Evolutionary conservation across 37 sponge, comb jelly and placozoan genomes (phyloP).

Genomic region (Agelas oroides): DNA sequence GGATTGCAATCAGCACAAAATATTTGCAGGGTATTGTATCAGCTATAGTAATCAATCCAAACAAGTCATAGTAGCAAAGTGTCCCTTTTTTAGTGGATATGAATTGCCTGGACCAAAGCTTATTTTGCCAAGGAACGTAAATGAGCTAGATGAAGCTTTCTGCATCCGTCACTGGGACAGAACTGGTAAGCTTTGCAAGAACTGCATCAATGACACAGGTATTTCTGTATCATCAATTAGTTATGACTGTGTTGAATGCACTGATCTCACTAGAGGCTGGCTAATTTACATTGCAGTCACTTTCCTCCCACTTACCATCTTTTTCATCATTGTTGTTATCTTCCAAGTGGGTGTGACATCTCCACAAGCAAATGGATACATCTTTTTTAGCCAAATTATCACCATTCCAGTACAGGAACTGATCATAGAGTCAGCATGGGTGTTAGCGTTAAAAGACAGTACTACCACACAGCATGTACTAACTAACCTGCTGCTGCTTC

Average conservation of each 20-base stretch:
- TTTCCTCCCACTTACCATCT: background rate
- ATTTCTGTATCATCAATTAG: slow-evolving; percentile 13
- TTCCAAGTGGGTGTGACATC: slow-evolving; percentile 45
- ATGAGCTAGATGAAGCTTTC: slow-evolving; percentile 10
- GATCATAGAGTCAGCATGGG: slow-evolving; percentile 7
- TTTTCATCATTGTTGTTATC: slow-evolving; percentile 17
- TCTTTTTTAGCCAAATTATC: slow-evolving; percentile 51
- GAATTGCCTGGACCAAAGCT: background rate
- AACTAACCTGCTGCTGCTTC: background rate
- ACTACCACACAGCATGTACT: background rate
- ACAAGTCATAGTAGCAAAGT: background rate
- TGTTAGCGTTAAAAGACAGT: background rate
- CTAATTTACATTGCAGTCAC: background rate
- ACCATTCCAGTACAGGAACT: slow-evolving; percentile 6
- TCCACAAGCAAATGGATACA: slow-evolving; percentile 29
- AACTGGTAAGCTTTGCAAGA: background rate
- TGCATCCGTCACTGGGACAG: background rate
- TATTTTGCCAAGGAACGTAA: background rate
- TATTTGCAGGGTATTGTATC: slow-evolving; percentile 19
- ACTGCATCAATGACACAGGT: background rate
- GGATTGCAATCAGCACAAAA: background rate
- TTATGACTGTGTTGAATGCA: slow-evolving; percentile 13
- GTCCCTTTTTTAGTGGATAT: background rate
- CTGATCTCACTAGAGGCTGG: background rate
- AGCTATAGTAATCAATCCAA: background rate